phyloP scores from a whole-genome alignment of 1,140 invertebrate genomes.

The Phymastichus coffea region DNA sequence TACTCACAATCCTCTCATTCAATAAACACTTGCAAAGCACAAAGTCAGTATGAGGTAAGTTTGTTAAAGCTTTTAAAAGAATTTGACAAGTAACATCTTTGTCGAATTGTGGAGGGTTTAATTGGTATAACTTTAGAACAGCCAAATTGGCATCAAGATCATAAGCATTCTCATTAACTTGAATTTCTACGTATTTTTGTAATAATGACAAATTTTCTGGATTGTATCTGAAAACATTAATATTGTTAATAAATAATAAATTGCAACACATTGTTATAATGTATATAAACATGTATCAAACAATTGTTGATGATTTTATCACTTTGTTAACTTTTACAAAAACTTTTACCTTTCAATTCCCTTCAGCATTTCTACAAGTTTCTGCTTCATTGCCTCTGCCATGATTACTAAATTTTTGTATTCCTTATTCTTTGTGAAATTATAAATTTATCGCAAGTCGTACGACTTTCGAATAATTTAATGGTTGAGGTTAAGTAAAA shows the following conservation, averaged over 20 bases:
- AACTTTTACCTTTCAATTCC: conserved; percentile 74
- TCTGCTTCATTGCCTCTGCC: conserved; percentile 76
- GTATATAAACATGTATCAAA: not conserved
- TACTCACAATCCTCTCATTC: conserved; percentile 77
- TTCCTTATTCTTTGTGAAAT: not conserved
- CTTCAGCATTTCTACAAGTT: conserved; percentile 71
- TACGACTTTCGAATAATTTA: too few relatives aligned
- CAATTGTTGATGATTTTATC: not conserved
- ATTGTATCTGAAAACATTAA: conserved; percentile 74
- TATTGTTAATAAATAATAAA: conserved; percentile 12
- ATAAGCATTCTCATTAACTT: conserved; percentile 90
- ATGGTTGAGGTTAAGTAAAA: too few relatives aligned
- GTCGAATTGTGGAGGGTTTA: conserved; percentile 89
- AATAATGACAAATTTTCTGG: conserved; percentile 87
- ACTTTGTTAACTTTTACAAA: conserved; percentile 5
- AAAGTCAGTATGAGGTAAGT: conserved; percentile 96
- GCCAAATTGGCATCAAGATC: conserved; percentile 96
- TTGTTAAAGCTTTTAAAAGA: conserved; percentile 91
- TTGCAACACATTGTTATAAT: not conserved
- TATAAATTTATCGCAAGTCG: too few relatives aligned
- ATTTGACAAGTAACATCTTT: conserved; percentile 81
- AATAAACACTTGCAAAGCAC: conserved; percentile 94
- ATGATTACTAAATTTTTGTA: conserved; percentile 48
- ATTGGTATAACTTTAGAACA: conserved; percentile 88
- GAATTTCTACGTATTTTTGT: conserved; percentile 90